Base-by-base conservation (phyloP, 2,113 vertebrate species). In the Trichomycterus rosablanca region DNA sequence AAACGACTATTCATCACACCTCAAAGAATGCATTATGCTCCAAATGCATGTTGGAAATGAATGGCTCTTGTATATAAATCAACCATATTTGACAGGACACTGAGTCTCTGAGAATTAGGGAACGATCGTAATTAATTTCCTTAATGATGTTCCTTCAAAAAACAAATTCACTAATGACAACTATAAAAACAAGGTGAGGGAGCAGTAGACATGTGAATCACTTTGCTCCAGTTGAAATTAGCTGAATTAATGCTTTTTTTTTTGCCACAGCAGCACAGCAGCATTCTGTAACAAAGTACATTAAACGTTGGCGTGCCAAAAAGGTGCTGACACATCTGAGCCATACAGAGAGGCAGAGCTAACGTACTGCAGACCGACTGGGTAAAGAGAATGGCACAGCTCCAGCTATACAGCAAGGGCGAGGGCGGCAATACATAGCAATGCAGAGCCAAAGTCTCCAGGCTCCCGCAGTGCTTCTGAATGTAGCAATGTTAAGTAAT, bases 301-400 rank as follows among this genome's bases (percentile, higher is more conserved):
- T 63, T 72, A 54, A 30, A 15, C n/a, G 15, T 26, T 37, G n/a
- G 42, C 23, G 59, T 30, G 42, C 23, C 39, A 30, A 54, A 34
- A 67, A 67, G 53, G 51, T 72, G 65, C 70, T 64, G 70, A 67
- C 65, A 49, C 52, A 26, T 68, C 42, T 61, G 42, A 63, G 59
- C 62, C 34, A 63, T 59, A 35, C 53, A 67, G 32, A 59, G 48
- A 50, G 28, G 22, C 32, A 58, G 63, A 28, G 59, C 34, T 63
- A 22, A 32, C 44, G 51, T 42, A 9, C 26, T 14, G 65, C 59
- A 49, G 54, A 30, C 39, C 22, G 12, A 43, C 42, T 54, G 28
- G 57, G 54, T 59, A 22, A 63, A 48, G n/a, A 44, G 43, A 54
- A 39, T 58, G 64, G 60, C 59, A 59, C n/a, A 35, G 24, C 35